phyloP scores from a whole-genome alignment of 2,113 vertebrate genomes.

The Cygnus buccinator region DNA sequence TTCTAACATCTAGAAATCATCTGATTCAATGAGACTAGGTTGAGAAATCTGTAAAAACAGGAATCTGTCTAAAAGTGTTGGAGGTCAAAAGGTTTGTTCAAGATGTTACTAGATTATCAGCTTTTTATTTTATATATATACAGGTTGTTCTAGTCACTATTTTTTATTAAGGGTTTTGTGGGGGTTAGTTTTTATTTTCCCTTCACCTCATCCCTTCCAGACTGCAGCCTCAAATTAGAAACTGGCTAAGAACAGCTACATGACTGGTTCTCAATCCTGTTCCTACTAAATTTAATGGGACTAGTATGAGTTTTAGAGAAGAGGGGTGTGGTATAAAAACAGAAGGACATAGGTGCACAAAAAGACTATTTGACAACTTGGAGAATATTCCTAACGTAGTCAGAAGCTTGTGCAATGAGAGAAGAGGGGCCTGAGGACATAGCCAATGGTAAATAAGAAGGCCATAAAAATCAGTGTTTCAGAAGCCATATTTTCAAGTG shows the following conservation, averaged over 20 bases:
- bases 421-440: not conserved
- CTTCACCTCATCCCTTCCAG: not conserved
- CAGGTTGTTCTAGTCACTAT: not conserved
- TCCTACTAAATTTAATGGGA: not conserved
- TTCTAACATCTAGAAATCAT: not conserved
- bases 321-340: not conserved
- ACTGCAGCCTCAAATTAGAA: not conserved
- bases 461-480: not conserved
- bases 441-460: not conserved
- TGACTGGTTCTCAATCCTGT: not conserved
- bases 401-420: not conserved
- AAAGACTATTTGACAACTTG: not conserved
- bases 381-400: not conserved
- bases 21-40: not conserved
- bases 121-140: not conserved
- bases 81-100: not conserved
- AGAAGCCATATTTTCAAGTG: constrained; percentile 2
- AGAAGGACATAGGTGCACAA: not conserved
- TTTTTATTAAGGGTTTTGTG: not conserved
- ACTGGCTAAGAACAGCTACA: not conserved
- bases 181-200: not conserved
- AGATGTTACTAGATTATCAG: not conserved
- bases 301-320: not conserved
- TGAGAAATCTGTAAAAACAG: not conserved
- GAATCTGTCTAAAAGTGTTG: not conserved